phyloP scores from a whole-genome alignment of 2,797 vertebrate genomes.

The Selene dorsalis region DNA sequence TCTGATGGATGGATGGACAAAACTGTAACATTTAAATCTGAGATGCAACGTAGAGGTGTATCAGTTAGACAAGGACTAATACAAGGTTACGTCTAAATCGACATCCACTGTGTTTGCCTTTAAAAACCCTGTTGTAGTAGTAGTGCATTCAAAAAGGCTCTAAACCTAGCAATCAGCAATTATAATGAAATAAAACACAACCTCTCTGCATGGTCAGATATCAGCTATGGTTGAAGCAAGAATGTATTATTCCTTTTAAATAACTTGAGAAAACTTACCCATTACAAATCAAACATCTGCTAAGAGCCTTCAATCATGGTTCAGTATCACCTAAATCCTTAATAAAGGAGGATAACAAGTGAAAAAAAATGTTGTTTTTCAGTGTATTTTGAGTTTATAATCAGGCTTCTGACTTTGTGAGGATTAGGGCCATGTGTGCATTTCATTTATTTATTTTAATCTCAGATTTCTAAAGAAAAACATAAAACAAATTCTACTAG shows the following conservation, averaged over 20 bases:
- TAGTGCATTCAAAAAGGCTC: neutral
- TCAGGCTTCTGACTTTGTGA: too few species aligned
- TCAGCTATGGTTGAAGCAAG: neutral
- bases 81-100: neutral
- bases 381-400: too few species aligned
- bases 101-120: constrained; percentile 1
- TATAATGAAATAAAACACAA: neutral
- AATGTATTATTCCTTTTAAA: neutral
- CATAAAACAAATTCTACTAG: too few species aligned
- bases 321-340: constrained; percentile 1
- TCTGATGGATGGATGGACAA: too few species aligned
- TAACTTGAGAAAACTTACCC: neutral
- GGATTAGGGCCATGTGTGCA: too few species aligned
- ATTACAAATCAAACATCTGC: constrained; percentile 15
- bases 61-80: neutral
- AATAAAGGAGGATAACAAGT: neutral
- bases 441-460: too few species aligned
- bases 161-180: neutral
- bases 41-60: too few species aligned
- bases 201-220: neutral
- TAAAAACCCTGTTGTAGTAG: neutral
- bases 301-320: neutral
- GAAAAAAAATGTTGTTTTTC: neutral
- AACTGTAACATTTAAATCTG: too few species aligned
- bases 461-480: too few species aligned